Percentiles rank a stretch among this genome's conserved stretches.
Evolutionary conservation across 2,888 invertebrate genomes (phyloP).

Genomic region (Deroplatys truncata): DNA sequence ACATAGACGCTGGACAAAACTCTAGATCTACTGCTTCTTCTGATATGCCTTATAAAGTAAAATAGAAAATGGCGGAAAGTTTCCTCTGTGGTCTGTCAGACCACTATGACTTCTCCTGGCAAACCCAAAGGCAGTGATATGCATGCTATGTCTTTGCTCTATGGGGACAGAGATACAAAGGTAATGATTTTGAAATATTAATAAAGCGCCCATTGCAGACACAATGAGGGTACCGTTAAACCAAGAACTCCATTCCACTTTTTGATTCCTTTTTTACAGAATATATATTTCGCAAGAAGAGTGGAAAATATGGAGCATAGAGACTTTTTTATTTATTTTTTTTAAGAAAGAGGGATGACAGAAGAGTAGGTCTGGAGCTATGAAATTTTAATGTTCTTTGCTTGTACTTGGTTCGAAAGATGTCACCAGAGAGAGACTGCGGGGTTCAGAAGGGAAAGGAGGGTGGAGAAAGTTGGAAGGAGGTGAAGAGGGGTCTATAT

Average conservation of each 20-base stretch:
- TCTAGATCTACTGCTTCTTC: no score
- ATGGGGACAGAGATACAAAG: neutral
- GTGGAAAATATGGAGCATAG: constrained; percentile 2
- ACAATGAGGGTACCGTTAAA: constrained; percentile 28
- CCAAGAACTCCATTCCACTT: constrained; percentile 14
- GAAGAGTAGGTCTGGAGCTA: constrained; percentile 12
- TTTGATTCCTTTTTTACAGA: neutral
- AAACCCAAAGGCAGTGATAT: neutral
- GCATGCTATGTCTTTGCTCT: neutral
- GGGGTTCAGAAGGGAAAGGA: neutral
- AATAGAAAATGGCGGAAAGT: neutral
- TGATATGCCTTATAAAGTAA: neutral
- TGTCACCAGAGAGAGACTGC: constrained; percentile 22
- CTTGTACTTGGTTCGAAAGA: constrained; percentile 26
- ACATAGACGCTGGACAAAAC: no score
- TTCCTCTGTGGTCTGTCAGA: neutral
- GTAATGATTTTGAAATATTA: constrained; percentile 4
- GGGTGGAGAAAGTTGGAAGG: neutral
- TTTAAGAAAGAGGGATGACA: neutral
- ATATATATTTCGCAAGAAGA: constrained; percentile 4
- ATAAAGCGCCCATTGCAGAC: constrained; percentile 12
- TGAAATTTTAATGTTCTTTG: constrained; percentile 29
- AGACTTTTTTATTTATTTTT: neutral
- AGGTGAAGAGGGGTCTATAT: neutral
- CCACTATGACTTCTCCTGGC: neutral